These are phyloP conservation scores for Matsumurasca onukii DNA, from an alignment of 1,140 invertebrate species.

Conservation along the genomic window DNA sequence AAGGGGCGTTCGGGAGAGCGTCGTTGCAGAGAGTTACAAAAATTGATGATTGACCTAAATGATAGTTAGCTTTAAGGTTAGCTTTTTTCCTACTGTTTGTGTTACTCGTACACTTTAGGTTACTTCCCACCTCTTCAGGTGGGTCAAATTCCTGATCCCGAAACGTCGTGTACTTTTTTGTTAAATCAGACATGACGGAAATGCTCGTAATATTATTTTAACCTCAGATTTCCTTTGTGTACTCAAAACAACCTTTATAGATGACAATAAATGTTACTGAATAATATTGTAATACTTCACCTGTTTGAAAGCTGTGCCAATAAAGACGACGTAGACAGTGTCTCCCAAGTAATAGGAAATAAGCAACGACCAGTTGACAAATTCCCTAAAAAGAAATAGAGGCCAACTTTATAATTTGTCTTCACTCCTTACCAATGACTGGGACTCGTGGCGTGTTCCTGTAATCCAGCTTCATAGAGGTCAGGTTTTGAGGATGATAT, in stretches of 20 bases:
- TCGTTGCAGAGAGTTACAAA: not conserved
- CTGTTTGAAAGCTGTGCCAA: conserved; percentile 12
- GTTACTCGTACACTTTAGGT: not conserved
- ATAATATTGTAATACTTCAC: not conserved
- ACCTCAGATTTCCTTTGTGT: no score
- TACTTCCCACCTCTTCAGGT: not conserved
- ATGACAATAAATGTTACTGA: no score
- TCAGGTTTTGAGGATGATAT: no score
- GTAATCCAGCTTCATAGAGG: no score
- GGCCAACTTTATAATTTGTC: not conserved
- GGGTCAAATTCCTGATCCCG: not conserved
- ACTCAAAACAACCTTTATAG: no score
- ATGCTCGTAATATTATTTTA: no score
- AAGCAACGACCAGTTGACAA: not conserved
- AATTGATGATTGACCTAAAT: not conserved
- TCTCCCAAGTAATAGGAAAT: not conserved
- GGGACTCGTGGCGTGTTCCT: no score
- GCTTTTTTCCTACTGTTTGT: not conserved
- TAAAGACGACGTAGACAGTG: conserved; percentile 8
- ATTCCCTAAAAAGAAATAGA: not conserved
- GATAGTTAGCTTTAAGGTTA: not conserved
- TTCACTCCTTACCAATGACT: no score
- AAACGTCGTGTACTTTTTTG: not conserved
- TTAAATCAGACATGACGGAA: no score
- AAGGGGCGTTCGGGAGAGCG: not conserved